These are phyloP conservation scores for Halyomorpha halys DNA, from an alignment of 1,140 invertebrate species.

Conservation along the genomic window DNA sequence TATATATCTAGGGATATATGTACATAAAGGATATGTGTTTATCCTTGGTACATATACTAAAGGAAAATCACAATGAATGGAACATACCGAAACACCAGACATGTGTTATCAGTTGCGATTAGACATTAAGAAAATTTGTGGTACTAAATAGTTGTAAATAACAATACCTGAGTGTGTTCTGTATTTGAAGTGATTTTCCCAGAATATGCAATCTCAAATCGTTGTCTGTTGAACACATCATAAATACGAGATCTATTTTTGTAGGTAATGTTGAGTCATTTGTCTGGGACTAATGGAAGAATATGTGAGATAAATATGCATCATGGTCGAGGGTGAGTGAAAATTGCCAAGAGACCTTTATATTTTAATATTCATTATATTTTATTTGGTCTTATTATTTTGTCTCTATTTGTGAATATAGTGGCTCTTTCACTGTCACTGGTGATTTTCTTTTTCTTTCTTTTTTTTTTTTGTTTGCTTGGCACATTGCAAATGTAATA, in stretches of 20 bases:
- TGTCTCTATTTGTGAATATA: neutral
- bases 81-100: no score
- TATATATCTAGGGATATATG: no score
- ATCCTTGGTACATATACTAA: no score
- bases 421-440: constrained; percentile 16
- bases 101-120: no score
- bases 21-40: no score
- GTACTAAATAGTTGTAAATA: no score
- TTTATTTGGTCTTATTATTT: neutral
- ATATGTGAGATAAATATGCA: neutral
- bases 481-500: constrained; percentile 13
- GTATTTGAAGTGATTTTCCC: constrained; percentile 1
- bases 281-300: neutral
- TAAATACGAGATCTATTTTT: constrained; percentile 16
- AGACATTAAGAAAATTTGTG: no score
- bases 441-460: no score
- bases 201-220: neutral
- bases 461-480: constrained; percentile 1
- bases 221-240: constrained; percentile 11
- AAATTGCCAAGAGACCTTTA: constrained; percentile 7
- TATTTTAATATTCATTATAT: constrained; percentile 11
- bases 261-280: constrained; percentile 12
- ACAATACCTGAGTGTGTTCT: no score
- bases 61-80: no score
- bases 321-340: neutral